A percentile compares a stretch with the other conserved stretches of the same genome.
phyloP scores from a whole-genome alignment of 2,797 vertebrate species.

The Pterois miles region DNA sequence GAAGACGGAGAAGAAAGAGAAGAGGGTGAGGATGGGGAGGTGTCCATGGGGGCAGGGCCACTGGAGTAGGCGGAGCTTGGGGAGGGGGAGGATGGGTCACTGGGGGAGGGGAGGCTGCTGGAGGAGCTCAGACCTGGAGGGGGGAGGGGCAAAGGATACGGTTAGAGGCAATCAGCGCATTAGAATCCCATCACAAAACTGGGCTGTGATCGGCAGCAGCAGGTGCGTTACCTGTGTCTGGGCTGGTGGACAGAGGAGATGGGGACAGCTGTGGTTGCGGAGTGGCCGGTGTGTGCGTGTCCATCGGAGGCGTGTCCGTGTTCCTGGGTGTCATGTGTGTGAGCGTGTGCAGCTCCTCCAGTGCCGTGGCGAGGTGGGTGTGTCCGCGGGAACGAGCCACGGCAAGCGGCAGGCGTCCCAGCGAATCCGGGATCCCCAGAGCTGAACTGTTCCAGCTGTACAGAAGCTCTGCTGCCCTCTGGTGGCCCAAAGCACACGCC shows the following conservation, averaged over 20 bases:
- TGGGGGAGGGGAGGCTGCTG: constrained; percentile 87
- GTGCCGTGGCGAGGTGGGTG: constrained; percentile 84
- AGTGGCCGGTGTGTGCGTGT: constrained; percentile 25
- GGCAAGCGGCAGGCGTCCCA: constrained; percentile 89
- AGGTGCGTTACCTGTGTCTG: constrained; percentile 85
- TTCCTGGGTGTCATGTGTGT: constrained; percentile 5
- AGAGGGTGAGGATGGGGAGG: constrained; percentile 72
- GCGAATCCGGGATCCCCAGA: constrained; percentile 88
- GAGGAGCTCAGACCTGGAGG: constrained; percentile 86
- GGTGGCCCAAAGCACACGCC: constrained; percentile 93
- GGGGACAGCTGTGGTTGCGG: constrained; percentile 57
- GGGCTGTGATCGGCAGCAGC: background rate
- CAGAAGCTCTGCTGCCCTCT: constrained; percentile 86
- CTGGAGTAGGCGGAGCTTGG: constrained; percentile 90
- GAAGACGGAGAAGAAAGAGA: constrained; percentile 55
- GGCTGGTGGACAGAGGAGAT: constrained; percentile 87
- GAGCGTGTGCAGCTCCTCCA: constrained; percentile 87
- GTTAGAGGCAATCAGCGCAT: constrained; percentile 24
- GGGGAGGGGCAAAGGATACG: background rate
- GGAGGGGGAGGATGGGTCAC: constrained; percentile 85
- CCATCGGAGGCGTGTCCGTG: constrained; percentile 38
- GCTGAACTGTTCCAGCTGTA: constrained; percentile 88
- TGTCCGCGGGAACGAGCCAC: constrained; percentile 91
- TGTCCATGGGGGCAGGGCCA: constrained; percentile 80
- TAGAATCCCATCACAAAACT: background rate